Base-by-base conservation (phyloP, 1,140 invertebrate species). In the Pantala flavescens region DNA sequence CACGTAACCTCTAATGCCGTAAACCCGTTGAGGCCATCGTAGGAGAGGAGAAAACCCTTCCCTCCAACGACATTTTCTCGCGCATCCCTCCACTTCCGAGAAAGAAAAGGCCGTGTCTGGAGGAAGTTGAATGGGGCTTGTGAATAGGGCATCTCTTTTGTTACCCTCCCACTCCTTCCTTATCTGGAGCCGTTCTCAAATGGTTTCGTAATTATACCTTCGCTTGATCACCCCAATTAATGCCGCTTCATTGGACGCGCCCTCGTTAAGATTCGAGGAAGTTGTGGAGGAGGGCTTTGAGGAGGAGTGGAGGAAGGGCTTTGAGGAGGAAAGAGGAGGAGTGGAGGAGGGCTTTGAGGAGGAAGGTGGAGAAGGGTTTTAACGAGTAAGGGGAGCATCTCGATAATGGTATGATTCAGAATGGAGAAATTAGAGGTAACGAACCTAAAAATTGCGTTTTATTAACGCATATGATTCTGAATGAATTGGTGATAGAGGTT, bases 171-270 rank as follows among this genome's bases (percentile, higher is more conserved):
- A 36, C 49, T 63, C 43, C 43, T 63, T 1, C 49, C 3, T 63
- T 21, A 21, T 21, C 49, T 21, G 49, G 49, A 63, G 49, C 3
- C 28, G 12, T 63, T 63, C n/a, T 16, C 49, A 63, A 63, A 21
- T 21, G 49, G 49, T 63, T 63, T 63, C 49, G 49, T 63, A 63
- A 63, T 63, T 63, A 63, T 63, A 5, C 49, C 43, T 16, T 21
- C 49, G 49, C 49, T 63, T 21, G 16, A 63, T 63, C 49, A 63
- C 49, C n/a, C 49, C 49, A 63, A 63, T 63, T 63, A 63, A 63
- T 63, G 49, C 49, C 14, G 49, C 14, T 21, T 9, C 49, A 16
- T 63, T 21, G n/a, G 49, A 5, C 49, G 12, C 49, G 3, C 49
- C n/a, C 14, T 63, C 49, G n/a, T 63, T 63, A 63, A 63, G 49